A percentile compares a stretch with the other conserved stretches of the same genome.
These are phyloP conservation scores for Drosophila pseudotalamancana DNA, from an alignment of 2,888 invertebrate species.

Conservation along the genomic window DNA sequence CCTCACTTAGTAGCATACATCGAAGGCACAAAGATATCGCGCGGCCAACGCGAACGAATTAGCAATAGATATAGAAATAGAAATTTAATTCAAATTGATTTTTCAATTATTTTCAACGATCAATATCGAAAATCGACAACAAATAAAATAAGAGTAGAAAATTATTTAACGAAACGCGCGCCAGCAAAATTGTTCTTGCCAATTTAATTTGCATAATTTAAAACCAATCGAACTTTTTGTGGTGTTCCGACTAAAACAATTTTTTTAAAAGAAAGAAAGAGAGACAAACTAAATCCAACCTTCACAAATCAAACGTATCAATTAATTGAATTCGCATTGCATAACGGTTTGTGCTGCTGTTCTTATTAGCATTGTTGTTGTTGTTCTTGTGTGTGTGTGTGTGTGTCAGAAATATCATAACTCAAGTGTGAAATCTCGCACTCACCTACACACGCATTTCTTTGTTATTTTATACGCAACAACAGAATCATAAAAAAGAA, in stretches of 20 bases:
- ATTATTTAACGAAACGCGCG: constrained; percentile 62
- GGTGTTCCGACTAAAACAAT: constrained; percentile 47
- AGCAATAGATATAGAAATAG: constrained; percentile 69
- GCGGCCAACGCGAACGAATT: constrained; percentile 75
- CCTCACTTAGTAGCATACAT: constrained; percentile 78
- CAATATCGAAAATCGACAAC: constrained; percentile 34
- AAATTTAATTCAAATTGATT: constrained; percentile 46
- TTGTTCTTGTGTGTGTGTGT: constrained; percentile 2
- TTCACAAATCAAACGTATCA: constrained; percentile 43
- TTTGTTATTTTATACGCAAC: constrained; percentile 33
- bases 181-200: constrained; percentile 37
- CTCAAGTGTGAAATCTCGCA: constrained; percentile 18
- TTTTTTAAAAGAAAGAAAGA: background rate
- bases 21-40: constrained; percentile 76
- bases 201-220: constrained; percentile 32
- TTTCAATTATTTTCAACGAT: constrained; percentile 26
- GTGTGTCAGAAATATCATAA: constrained; percentile 19
- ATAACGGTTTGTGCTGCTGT: no score
- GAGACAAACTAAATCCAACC: constrained; percentile 5
- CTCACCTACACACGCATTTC: background rate
- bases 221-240: constrained; percentile 30
- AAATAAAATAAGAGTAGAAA: constrained; percentile 12
- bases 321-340: constrained; percentile 53
- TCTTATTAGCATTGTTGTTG: no score
- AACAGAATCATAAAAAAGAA: constrained; percentile 28